A percentile compares a stretch with the other conserved stretches of the same genome.
These are phyloP conservation scores for Eledona agricola DNA, from an alignment of 2,888 invertebrate genomes.

Conservation along the genomic window DNA sequence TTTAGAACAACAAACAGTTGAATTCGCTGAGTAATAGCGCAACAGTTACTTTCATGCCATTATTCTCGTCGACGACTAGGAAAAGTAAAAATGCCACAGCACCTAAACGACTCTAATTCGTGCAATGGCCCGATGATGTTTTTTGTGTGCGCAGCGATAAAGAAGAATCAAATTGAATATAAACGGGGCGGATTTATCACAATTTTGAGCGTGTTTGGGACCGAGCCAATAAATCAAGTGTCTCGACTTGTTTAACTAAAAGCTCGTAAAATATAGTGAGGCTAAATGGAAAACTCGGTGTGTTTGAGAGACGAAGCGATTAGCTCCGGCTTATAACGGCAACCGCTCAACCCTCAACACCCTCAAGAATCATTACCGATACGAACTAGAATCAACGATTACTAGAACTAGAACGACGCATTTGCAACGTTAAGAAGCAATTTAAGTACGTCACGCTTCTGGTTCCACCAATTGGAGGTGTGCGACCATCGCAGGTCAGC, in stretches of 20 bases:
- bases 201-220: constrained; percentile 20
- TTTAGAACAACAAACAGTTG: too few relatives aligned
- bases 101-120: constrained; percentile 10
- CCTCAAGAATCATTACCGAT: constrained; percentile 1
- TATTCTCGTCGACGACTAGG: too few relatives aligned
- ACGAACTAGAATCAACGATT: too few relatives aligned
- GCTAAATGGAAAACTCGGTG: constrained; percentile 42
- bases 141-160: constrained; percentile 14
- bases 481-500: too few relatives aligned
- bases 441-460: too few relatives aligned
- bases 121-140: constrained; percentile 1
- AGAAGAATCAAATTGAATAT: constrained; percentile 22
- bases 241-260: constrained; percentile 55
- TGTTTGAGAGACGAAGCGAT: constrained; percentile 17
- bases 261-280: constrained; percentile 55
- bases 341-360: constrained; percentile 4
- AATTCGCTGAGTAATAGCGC: too few relatives aligned
- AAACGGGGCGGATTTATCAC: constrained; percentile 19
- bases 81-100: too few relatives aligned
- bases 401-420: too few relatives aligned
- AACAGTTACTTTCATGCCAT: too few relatives aligned
- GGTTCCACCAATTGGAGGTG: too few relatives aligned
- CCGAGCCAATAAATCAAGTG: constrained; percentile 48
- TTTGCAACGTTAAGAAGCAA: too few relatives aligned
- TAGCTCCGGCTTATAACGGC: constrained; percentile 16